Conservation (phyloP, 2,797 vertebrate genomes). For the Crocidura indochinensis region DNA sequence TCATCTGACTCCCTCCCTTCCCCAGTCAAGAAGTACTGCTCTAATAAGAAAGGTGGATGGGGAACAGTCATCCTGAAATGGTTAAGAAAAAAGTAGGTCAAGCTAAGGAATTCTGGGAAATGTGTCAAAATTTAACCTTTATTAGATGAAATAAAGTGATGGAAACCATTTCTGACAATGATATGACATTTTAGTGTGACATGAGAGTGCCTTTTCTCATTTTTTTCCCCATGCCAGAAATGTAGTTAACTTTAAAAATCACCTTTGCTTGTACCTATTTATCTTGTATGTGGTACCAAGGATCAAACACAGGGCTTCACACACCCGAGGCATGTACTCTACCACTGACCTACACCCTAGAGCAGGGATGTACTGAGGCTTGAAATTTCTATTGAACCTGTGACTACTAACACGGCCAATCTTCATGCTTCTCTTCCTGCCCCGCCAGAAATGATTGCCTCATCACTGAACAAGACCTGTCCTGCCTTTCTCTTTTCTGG, state of each 20-base stretch:
- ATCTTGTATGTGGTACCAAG: background rate
- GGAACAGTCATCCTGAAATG: background rate
- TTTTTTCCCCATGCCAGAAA: background rate
- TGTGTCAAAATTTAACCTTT: background rate
- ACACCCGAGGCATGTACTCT: no score
- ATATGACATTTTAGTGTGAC: background rate
- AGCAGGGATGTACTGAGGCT: background rate
- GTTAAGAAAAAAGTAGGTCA: background rate
- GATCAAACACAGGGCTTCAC: background rate
- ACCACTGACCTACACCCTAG: no score
- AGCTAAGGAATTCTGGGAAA: conserved; percentile 17
- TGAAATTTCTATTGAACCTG: background rate
- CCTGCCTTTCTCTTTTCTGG: background rate
- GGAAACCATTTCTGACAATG: background rate
- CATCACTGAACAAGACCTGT: background rate
- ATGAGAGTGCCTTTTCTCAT: background rate
- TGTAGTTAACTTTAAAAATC: no score
- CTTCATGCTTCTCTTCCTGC: background rate
- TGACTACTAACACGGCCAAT: background rate
- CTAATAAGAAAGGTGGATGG: background rate
- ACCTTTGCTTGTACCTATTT: no score
- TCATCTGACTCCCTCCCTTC: no score
- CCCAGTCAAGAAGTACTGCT: no score
- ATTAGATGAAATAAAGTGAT: conserved; percentile 2
- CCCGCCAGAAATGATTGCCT: background rate